Percentiles rank a stretch among this genome's conserved stretches.
Evolutionary conservation across 2,113 vertebrate genomes (phyloP).

Genomic region (Nycticebus coucang): DNA sequence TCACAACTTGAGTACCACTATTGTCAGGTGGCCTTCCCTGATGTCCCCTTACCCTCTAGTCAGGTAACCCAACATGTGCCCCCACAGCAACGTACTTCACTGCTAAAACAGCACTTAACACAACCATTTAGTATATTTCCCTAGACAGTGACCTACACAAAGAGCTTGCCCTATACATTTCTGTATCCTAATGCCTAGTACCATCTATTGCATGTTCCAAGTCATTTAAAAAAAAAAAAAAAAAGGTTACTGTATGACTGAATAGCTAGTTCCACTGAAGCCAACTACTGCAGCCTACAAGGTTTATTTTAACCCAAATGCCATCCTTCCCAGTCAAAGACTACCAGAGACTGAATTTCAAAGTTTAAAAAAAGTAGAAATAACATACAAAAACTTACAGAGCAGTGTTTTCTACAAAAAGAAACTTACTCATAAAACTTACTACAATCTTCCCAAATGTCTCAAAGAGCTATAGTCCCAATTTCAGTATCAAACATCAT

Average conservation of each 20-base stretch:
- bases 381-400: background rate
- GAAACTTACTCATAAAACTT: background rate
- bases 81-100: background rate
- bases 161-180: background rate
- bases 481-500: background rate
- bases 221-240: background rate
- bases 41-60: background rate
- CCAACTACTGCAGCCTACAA: background rate
- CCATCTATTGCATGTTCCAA: background rate
- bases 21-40: background rate
- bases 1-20: background rate
- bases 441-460: constrained; percentile 4
- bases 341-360: background rate
- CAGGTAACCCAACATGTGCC: background rate
- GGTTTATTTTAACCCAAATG: background rate
- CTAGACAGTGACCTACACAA: background rate
- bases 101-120: background rate
- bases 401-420: background rate
- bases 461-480: background rate
- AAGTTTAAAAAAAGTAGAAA: background rate
- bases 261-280: background rate
- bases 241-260: background rate
- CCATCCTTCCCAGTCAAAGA: background rate
- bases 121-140: background rate
- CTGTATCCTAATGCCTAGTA: background rate